These are phyloP conservation scores for Odontesthes bonariensis DNA, from an alignment of 2,113 vertebrate species.

Conservation along the genomic window DNA sequence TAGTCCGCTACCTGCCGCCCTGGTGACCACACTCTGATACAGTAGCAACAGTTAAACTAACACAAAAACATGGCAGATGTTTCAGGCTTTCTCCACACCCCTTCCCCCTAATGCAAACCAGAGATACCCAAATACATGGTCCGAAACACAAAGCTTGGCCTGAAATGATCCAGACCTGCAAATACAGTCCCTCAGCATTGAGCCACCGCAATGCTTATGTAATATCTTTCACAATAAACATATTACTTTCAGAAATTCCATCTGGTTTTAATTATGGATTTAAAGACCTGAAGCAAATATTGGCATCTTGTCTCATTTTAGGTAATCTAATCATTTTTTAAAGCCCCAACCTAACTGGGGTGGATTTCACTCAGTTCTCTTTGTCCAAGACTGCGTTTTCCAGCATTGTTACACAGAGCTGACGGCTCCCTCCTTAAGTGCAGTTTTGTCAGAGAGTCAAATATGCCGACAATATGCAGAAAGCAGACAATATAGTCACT, in stretches of 20 bases:
- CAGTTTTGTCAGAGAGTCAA: no score
- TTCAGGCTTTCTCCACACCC: conserved; percentile 59
- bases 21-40: conserved; percentile 81
- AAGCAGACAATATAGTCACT: no score
- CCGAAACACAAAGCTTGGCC: conserved; percentile 26
- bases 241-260: conserved; percentile 28
- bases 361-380: conserved; percentile 1
- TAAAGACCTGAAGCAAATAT: conserved; percentile 9
- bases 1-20: conserved; percentile 80
- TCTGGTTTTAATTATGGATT: conserved; percentile 25
- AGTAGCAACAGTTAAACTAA: conserved; percentile 85
- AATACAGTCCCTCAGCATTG: conserved; percentile 42
- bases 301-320: conserved; percentile 8
- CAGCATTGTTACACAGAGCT: neutral
- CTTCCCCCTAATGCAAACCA: conserved; percentile 73
- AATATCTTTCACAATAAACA: conserved; percentile 17
- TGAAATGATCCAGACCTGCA: conserved; percentile 47
- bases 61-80: conserved; percentile 80
- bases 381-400: neutral
- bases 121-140: conserved; percentile 63
- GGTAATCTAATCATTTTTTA: conserved; percentile 12
- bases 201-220: conserved; percentile 23
- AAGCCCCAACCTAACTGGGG: conserved; percentile 1
- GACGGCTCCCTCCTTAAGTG: neutral
- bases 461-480: no score